Conservation (phyloP, 2,113 vertebrate genomes). For the Trochalopteron elliotii region DNA sequence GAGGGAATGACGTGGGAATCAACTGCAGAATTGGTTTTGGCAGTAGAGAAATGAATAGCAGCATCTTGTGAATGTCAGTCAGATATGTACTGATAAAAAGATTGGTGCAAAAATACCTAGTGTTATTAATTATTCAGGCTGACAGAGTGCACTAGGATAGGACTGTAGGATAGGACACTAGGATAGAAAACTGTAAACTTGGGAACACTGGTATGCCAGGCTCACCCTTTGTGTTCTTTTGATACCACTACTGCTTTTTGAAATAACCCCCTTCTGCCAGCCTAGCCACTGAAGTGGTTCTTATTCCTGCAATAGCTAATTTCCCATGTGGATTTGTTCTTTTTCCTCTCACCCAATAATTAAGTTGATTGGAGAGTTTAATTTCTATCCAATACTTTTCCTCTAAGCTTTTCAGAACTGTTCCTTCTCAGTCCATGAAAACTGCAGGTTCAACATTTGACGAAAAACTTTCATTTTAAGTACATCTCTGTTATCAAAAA, state of each 20-base stretch:
- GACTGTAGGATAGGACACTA: no score
- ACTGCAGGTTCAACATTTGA: neutral
- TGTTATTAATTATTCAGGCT: neutral
- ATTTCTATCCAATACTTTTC: neutral
- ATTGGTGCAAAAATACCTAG: neutral
- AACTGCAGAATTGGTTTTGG: neutral
- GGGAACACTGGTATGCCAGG: neutral
- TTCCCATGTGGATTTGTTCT: neutral
- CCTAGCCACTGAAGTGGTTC: neutral
- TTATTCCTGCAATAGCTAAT: neutral
- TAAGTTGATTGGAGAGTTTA: neutral
- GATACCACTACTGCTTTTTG: neutral
- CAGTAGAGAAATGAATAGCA: neutral
- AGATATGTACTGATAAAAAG: neutral
- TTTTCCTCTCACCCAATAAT: neutral
- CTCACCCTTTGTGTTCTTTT: neutral
- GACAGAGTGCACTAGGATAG: neutral
- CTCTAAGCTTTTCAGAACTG: neutral
- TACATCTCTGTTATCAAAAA: neutral
- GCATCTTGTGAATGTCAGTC: neutral
- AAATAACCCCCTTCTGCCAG: neutral
- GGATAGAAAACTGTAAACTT: neutral
- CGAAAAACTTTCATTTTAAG: neutral
- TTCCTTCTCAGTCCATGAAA: neutral
- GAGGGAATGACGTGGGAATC: neutral